Base-by-base conservation (phyloP, 2,113 vertebrate species). In the Lontra canadensis region DNA sequence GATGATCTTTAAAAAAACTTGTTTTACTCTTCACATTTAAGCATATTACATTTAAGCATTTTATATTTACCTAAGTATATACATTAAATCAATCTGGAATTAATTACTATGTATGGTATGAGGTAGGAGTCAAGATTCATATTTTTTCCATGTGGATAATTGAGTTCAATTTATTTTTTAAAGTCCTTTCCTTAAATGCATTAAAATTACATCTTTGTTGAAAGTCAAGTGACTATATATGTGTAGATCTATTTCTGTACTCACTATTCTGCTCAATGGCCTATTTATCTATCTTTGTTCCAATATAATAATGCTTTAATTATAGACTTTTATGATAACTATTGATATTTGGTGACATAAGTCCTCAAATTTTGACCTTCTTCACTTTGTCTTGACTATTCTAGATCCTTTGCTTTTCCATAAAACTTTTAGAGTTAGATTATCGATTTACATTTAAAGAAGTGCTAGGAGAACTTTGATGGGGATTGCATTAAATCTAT, bases 401-500 rank as follows among this genome's bases (percentile, higher is more conserved):
- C 73, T 42, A 90, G 21, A 71, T 63, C 10, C 7, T 61, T 82
- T 63, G 23, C 10, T 83, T 90, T 82, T 36, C 25, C 55, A 83
- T n/a, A 73, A 67, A 96, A 65, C 39, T 18, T 87, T 84, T 79
- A 65, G 31, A 87, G 55, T 81, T 76, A 86, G 5, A 6, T 55
- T 86, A 55, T 29, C 8, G 39, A 85, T 81, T 96, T 81, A 81
- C 29, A 85, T 89, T 95, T 73, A 82, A 89, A 89, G 18, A 90
- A 67, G 39, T 83, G 13, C 20, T 85, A 31, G 8, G 71, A 18
- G 14, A 92, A 73, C 83, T 87, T 73, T 83, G 0, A 78, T 52
- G 83, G 26, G 14, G 21, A 82, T 29, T 88, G 0, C 4, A 88
- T 84, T 91, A 79, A 81, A 92, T 79, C 36, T 87, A 44, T 63